Base-by-base conservation (phyloP, 2,888 invertebrate species). In the Podabrus alpinus region DNA sequence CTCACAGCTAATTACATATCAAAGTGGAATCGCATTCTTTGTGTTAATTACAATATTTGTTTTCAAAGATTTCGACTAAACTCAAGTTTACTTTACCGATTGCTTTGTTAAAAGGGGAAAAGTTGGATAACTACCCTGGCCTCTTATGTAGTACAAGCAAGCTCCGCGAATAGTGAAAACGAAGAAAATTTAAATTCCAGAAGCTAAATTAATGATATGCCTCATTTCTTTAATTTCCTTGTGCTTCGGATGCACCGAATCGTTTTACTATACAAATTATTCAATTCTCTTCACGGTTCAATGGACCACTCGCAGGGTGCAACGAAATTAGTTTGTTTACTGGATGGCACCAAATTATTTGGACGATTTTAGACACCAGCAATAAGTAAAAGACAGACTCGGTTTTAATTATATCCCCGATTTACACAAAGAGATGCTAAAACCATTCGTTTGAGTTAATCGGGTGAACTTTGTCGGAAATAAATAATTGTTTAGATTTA, bases 401-500 rank as follows among this genome's bases (percentile, higher is more conserved):
- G 79, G 79, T 84, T 85, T 85, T 86, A 86, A 86, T 86, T 86
- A 85, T 82, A 80, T 25, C 62, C 81, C 80, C 82, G 83, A 85
- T 84, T 84, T 84, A 80, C 82, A 83, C 85, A 85, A 84, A 85
- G 84, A 82, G 84, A 82, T 79, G 79, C 79, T 79, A 77, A 80
- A 79, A 71, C 76, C 77, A 79, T 81, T 79, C 79, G 79, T 79
- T 77, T 77, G 83, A 77, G 82, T 84, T 64, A 86, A 86, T 85
- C 84, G 85, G 81, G 84, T 84, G 85, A 66, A 85, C 81, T 81
- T 79, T 76, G 75, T 77, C 79, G 85, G 85, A 85, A 86, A 85
- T 85, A 85, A 85, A 85, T 85, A 85, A 85, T 85, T 84, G 85
- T 84, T 83, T 81, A 82, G 83, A 84, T 84, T 84, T 84, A 83